Evolutionary conservation across 2,888 invertebrate genomes (phyloP).

Genomic region (Hirtodrosophila histrioides): DNA sequence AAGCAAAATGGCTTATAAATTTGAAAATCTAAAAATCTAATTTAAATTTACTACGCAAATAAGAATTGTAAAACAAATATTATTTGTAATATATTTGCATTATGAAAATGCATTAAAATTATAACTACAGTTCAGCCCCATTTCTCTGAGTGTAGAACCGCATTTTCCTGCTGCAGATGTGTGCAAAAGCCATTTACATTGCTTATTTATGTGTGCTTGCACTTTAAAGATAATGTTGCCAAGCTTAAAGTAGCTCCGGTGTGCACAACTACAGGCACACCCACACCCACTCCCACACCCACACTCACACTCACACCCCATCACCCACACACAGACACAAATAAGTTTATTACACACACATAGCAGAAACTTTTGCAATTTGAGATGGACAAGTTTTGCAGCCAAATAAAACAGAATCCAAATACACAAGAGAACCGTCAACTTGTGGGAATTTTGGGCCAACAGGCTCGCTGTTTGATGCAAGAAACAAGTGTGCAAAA

Average conservation of each 20-base stretch:
- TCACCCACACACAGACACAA: neutral
- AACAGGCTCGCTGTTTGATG: slow-evolving; percentile 2
- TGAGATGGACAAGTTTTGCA: slow-evolving; percentile 46
- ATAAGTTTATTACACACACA: slow-evolving; percentile 42
- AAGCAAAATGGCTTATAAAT: no score
- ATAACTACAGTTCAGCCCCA: slow-evolving; percentile 6
- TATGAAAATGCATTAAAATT: neutral
- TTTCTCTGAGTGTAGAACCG: slow-evolving; percentile 1
- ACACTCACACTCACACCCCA: neutral
- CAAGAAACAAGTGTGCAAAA: slow-evolving; percentile 22
- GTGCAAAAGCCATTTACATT: slow-evolving; percentile 40
- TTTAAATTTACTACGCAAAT: no score
- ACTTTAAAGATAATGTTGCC: slow-evolving; percentile 29
- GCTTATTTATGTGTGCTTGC: slow-evolving; percentile 32
- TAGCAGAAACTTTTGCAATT: slow-evolving; percentile 56
- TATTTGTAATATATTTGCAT: no score
- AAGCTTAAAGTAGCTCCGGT: slow-evolving; percentile 30
- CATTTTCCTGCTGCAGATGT: neutral
- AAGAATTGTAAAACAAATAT: no score
- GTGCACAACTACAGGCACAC: slow-evolving; percentile 11
- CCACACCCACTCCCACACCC: neutral
- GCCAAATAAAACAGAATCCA: slow-evolving; percentile 36
- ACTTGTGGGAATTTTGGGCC: slow-evolving; percentile 16
- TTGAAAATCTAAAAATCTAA: no score
- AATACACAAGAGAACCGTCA: slow-evolving; percentile 50